Percentiles rank a stretch among this genome's conserved stretches.
Evolutionary conservation across 2,888 invertebrate species (phyloP).

Genomic region (Augiades crinisus): DNA sequence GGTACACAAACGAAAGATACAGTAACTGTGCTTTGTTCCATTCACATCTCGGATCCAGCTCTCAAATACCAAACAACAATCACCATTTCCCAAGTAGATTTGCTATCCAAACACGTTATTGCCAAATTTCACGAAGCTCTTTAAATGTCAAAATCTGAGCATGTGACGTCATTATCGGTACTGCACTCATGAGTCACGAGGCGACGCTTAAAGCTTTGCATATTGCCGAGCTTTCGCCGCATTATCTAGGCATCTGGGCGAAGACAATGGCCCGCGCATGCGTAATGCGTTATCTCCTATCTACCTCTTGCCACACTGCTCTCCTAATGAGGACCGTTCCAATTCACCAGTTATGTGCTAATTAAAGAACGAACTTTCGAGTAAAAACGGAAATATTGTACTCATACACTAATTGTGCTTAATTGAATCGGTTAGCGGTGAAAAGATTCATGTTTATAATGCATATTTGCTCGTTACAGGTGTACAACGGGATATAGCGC

Average conservation of each 20-base stretch:
- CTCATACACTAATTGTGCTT: conserved; percentile 49
- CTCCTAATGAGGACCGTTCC: conserved; percentile 74
- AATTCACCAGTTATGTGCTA: conserved; percentile 62
- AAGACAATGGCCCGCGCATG: conserved; percentile 76
- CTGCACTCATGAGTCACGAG: conserved; percentile 42
- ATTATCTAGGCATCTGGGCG: conserved; percentile 62
- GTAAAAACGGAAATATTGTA: conserved; percentile 45
- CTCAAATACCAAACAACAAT: too few species aligned
- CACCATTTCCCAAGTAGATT: too few species aligned
- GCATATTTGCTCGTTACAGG: conserved; percentile 50
- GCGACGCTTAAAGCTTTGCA: conserved; percentile 52
- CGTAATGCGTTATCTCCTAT: conserved; percentile 78
- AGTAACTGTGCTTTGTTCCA: too few species aligned
- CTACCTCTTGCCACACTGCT: conserved; percentile 71
- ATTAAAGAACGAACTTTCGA: conserved; percentile 49
- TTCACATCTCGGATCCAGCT: too few species aligned
- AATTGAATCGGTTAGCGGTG: conserved; percentile 42
- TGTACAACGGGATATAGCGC: conserved; percentile 42
- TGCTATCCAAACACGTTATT: too few species aligned
- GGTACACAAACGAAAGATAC: too few species aligned
- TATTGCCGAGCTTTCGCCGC: conserved; percentile 60
- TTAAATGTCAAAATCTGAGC: conserved; percentile 16
- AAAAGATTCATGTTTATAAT: conserved; percentile 20
- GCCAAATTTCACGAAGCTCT: neutral
- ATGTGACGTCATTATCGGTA: conserved; percentile 26